phyloP scores from a whole-genome alignment of 2,113 vertebrate genomes.

The Pachyramphus minor region DNA sequence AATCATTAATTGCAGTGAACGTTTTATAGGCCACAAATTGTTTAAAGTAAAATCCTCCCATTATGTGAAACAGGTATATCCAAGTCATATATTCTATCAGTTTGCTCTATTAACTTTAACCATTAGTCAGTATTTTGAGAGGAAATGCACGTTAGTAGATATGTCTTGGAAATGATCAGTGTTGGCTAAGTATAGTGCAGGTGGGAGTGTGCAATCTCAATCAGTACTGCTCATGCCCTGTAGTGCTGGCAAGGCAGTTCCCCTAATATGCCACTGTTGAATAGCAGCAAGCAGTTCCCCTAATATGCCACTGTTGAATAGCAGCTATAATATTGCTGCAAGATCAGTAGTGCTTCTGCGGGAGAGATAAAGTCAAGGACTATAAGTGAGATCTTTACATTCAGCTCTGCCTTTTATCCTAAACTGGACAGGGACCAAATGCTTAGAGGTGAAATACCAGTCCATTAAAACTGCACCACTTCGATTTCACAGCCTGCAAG shows the following conservation, averaged over 20 bases:
- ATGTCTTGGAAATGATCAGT: neutral
- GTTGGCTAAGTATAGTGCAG: neutral
- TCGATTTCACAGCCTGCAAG: neutral
- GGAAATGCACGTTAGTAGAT: neutral
- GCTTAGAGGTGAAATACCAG: neutral
- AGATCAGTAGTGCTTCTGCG: neutral
- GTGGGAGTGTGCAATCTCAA: neutral
- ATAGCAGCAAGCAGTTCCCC: neutral
- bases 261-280: too few relatives aligned
- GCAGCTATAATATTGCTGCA: neutral
- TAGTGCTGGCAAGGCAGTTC: neutral
- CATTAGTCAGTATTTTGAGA: constrained; percentile 35
- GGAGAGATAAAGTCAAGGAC: neutral
- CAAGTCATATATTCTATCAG: neutral
- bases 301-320: neutral
- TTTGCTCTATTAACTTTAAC: neutral
- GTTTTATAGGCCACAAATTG: constrained; percentile 24
- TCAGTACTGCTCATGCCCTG: neutral
- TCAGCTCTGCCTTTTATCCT: neutral
- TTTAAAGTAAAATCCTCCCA: constrained; percentile 9
- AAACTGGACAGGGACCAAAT: neutral
- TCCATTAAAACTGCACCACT: neutral
- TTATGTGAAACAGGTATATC: neutral
- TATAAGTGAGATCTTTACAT: neutral
- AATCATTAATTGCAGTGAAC: constrained; percentile 1